Percentiles rank a stretch among this genome's conserved stretches.
phyloP scores from a whole-genome alignment of 2,113 vertebrate species.

The Centropus unirufus region DNA sequence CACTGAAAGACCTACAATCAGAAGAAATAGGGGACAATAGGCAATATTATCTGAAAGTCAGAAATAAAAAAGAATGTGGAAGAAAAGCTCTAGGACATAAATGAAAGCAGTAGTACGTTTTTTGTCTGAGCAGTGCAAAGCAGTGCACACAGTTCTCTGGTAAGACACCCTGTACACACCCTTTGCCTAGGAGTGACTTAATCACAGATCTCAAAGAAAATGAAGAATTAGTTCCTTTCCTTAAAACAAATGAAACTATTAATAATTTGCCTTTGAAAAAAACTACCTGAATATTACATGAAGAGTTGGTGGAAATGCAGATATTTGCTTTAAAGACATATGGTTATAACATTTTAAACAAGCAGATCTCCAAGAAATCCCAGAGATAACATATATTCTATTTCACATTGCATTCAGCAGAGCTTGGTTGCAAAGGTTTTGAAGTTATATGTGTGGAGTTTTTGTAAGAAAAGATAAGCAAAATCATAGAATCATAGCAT shows the following conservation, averaged over 20 bases:
- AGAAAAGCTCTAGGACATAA: not conserved
- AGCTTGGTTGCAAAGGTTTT: not conserved
- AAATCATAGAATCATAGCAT: not conserved
- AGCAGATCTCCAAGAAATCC: not conserved
- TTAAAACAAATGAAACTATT: not conserved
- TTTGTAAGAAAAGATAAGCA: not conserved
- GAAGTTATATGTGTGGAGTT: not conserved
- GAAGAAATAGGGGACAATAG: not conserved
- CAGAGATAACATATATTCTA: not conserved
- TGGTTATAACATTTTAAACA: not conserved
- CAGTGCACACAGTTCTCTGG: not conserved
- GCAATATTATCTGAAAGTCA: not conserved
- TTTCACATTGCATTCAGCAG: not conserved
- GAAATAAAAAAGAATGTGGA: not conserved
- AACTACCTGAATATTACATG: not conserved
- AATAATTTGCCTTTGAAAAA: not conserved
- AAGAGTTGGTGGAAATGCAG: not conserved
- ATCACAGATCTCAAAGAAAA: not conserved
- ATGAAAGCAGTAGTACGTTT: not conserved
- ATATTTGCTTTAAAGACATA: not conserved
- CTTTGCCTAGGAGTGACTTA: not conserved
- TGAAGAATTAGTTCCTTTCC: not conserved
- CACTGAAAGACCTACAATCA: not conserved
- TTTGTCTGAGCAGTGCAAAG: not conserved
- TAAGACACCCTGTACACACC: not conserved